A percentile compares a stretch with the other conserved stretches of the same genome.
Evolutionary conservation across 2,888 invertebrate genomes (phyloP).

Genomic region (Cataglyphis altisquamis): DNA sequence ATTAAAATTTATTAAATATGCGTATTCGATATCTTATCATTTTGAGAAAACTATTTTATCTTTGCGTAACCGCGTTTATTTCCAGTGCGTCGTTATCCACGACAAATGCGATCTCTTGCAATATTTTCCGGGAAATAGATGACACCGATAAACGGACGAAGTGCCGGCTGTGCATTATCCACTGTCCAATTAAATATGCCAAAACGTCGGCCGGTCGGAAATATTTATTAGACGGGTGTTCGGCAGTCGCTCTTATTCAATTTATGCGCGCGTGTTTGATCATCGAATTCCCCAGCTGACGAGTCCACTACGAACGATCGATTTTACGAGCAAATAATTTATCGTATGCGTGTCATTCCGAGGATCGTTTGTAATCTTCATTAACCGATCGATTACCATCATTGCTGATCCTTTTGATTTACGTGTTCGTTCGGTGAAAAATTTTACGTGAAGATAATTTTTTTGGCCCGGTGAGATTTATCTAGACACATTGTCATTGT

Average conservation of each 20-base stretch:
- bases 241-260: slow-evolving; percentile 59
- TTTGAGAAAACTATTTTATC: not conserved
- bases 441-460: slow-evolving; percentile 23
- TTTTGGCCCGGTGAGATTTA: slow-evolving; percentile 14
- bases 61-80: slow-evolving; percentile 15
- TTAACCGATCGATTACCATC: slow-evolving; percentile 21
- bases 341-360: slow-evolving; percentile 33
- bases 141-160: slow-evolving; percentile 52
- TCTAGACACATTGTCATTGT: slow-evolving; percentile 5
- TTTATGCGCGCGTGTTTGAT: slow-evolving; percentile 44
- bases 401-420: slow-evolving; percentile 39
- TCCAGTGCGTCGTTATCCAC: slow-evolving; percentile 8
- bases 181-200: slow-evolving; percentile 62
- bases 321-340: slow-evolving; percentile 36
- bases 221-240: slow-evolving; percentile 61
- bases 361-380: slow-evolving; percentile 33
- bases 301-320: not conserved
- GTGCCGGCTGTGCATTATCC: slow-evolving; percentile 36
- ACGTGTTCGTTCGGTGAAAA: not conserved
- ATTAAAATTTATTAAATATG: not conserved
- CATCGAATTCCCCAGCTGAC: slow-evolving; percentile 4
- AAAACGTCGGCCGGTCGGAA: slow-evolving; percentile 56
- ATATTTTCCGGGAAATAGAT: slow-evolving; percentile 34
- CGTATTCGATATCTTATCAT: not conserved
- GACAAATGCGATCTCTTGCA: slow-evolving; percentile 21